Conservation (phyloP, 2,888 invertebrate species). For the Plusia festucae region DNA sequence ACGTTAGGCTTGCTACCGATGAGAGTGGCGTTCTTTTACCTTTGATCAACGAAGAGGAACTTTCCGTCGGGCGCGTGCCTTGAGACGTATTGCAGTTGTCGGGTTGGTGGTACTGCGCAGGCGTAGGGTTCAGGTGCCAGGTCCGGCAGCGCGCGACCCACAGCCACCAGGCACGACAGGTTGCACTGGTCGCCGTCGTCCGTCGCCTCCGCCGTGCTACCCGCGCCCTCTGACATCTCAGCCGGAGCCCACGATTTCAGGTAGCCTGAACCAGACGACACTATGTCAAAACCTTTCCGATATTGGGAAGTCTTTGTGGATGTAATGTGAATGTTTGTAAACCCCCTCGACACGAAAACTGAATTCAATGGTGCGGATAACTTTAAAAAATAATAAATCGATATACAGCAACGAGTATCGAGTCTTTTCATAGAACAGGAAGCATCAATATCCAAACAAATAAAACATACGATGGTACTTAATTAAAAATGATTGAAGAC, state of each 20-base stretch:
- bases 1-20: too few relatives aligned
- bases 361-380: too few relatives aligned
- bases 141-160: constrained; percentile 93
- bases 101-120: constrained; percentile 73
- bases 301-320: background rate
- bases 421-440: too few relatives aligned
- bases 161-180: constrained; percentile 96
- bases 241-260: constrained; percentile 97
- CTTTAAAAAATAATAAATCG: too few relatives aligned
- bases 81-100: constrained; percentile 94
- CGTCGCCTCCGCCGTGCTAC: constrained; percentile 90
- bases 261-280: constrained; percentile 88
- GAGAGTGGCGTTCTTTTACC: constrained; percentile 87
- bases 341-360: too few relatives aligned
- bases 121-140: constrained; percentile 77
- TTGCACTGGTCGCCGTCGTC: constrained; percentile 89
- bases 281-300: background rate
- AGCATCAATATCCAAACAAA: too few relatives aligned
- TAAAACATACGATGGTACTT: too few relatives aligned
- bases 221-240: constrained; percentile 92
- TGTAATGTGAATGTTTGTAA: too few relatives aligned
- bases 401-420: too few relatives aligned
- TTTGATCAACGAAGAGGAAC: constrained; percentile 97
- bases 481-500: too few relatives aligned
- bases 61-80: constrained; percentile 97